These are phyloP conservation scores for Hyla sarda DNA, from an alignment of 2,113 vertebrate genomes.

Conservation along the genomic window DNA sequence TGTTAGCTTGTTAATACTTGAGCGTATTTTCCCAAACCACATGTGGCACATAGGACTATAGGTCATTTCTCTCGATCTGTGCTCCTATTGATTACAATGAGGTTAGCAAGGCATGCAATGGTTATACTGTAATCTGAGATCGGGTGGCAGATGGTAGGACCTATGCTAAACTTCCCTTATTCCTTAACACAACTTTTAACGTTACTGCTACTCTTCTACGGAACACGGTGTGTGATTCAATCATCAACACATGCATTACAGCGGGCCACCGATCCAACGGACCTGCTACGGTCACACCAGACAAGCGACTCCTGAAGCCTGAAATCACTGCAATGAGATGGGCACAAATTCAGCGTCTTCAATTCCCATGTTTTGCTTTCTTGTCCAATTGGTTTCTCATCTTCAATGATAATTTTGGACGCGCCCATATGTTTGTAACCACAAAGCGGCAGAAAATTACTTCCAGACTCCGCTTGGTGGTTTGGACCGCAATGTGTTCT, in stretches of 20 bases:
- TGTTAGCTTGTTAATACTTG: conserved; percentile 61
- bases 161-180: neutral
- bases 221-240: conserved; percentile 57
- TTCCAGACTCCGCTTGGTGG: neutral
- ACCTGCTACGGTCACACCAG: neutral
- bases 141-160: neutral
- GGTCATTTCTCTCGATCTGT: neutral
- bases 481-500: neutral
- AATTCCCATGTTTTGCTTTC: neutral
- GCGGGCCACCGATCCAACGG: neutral
- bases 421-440: neutral
- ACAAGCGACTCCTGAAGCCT: conserved; percentile 28
- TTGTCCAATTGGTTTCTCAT: neutral
- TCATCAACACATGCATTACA: conserved; percentile 63
- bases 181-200: neutral
- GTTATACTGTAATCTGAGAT: neutral
- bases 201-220: conserved; percentile 2
- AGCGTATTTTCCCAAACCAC: conserved; percentile 57
- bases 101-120: conserved; percentile 11
- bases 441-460: neutral
- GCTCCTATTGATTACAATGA: neutral
- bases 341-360: neutral
- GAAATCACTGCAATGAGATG: conserved; percentile 1
- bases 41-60: neutral
- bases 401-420: neutral